Evolutionary conservation across 2,113 vertebrate species (phyloP), one percentile per base, ranked within the genome.

Genomic region (Lampris megalopsis): DNA sequence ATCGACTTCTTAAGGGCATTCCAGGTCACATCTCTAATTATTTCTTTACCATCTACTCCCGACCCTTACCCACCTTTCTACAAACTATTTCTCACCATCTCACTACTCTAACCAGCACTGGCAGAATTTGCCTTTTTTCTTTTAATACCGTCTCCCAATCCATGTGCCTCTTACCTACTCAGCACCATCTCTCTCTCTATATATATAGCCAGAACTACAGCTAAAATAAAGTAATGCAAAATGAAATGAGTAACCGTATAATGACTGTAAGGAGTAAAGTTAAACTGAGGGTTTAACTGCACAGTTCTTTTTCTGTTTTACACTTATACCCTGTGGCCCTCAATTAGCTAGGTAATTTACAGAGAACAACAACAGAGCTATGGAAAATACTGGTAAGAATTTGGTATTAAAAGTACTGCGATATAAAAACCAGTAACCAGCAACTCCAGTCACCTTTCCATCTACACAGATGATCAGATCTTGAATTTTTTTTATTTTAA

Each of bases 41-140:
- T 38, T 6, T 42, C 64, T 77, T 73, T 41, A 35, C 71, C 41
- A 63, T 62, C 73, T 82, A 63, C 37, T 36, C 57, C n/a, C 10
- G 11, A 5, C 50, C 4, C 50, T n/a, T 9, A 11, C 2, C 50
- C 3, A 50, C 74, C 77, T 52, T 11, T 5, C n/a, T 43, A 8
- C 24, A 58, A 63, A 42, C 56, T 62, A 49, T 0, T 63, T 57
- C 43, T 79, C n/a, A 42, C 71, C 61, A 82, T 76, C 68, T 9
- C 78, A 43, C 63, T 60, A 68, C 67, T 64, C 65, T 64, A 58
- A 40, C 53, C 83, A 80, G 73, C 84, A 86, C 70, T 63, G 50
- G 45, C 52, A 53, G 50, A 4, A 13, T 10, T 53, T 53, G n/a
- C 6, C 42, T 53, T n/a, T 43, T 10, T 5, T 9, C 61, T 47